Evolutionary conservation across 1,140 invertebrate species (phyloP).

Genomic region (Heliconius eleuchia): DNA sequence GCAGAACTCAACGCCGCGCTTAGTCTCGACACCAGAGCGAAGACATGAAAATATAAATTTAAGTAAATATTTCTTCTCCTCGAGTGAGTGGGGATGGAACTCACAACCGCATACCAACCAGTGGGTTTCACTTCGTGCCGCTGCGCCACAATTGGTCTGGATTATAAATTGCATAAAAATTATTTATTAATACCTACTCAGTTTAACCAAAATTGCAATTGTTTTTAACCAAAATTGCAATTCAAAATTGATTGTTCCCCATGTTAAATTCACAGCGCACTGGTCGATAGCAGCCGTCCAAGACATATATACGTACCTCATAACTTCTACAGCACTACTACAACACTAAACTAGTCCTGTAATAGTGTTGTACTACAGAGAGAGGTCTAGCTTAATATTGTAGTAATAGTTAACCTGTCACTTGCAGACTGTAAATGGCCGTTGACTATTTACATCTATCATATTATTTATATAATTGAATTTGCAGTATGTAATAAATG

Average conservation of each 20-base stretch:
- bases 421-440: not conserved
- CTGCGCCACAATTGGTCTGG: no score
- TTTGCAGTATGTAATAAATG: not conserved
- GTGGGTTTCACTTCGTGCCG: no score
- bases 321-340: not conserved
- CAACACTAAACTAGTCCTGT: not conserved
- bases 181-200: not conserved
- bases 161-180: no score
- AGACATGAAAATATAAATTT: no score
- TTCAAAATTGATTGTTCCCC: not conserved
- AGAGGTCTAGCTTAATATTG: no score
- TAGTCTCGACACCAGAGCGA: no score
- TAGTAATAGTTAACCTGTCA: not conserved
- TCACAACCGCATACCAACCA: no score
- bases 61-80: no score
- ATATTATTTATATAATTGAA: not conserved
- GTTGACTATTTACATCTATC: not conserved
- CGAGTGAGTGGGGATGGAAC: no score
- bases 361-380: no score
- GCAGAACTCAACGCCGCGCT: no score
- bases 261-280: not conserved
- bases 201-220: not conserved
- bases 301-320: not conserved
- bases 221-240: not conserved
- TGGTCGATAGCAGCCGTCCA: not conserved